Conservation (phyloP, 2,113 vertebrate genomes). For the Osmerus eperlanus region DNA sequence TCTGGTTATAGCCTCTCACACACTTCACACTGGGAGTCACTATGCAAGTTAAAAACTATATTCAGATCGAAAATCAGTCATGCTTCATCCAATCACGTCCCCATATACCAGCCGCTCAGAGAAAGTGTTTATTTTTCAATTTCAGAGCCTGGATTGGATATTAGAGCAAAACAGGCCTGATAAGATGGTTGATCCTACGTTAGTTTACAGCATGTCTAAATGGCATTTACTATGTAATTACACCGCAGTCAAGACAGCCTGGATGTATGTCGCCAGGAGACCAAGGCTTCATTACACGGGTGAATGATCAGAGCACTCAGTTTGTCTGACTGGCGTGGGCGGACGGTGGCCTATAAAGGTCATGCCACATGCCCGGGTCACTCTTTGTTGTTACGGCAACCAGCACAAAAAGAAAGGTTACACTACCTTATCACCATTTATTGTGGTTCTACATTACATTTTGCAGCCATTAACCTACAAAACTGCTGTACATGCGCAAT, state of each 20-base stretch:
- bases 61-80: background rate
- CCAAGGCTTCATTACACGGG: background rate
- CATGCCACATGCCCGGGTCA: background rate
- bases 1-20: no score
- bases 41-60: no score
- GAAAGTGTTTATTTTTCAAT: background rate
- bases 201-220: background rate
- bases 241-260: background rate
- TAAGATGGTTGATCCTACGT: background rate
- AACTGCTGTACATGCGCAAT: no score
- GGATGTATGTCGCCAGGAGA: background rate
- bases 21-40: no score
- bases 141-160: background rate
- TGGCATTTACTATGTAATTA: background rate
- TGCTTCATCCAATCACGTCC: background rate
- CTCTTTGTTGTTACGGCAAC: background rate
- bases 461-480: background rate
- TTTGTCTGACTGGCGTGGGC: background rate
- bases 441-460: background rate
- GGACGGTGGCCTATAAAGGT: slow-evolving; percentile 13
- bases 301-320: slow-evolving; percentile 4
- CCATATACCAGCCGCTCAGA: background rate
- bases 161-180: background rate
- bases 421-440: background rate
- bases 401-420: background rate